phyloP scores from a whole-genome alignment of 2,888 invertebrate species.

The Lypha dubia region DNA sequence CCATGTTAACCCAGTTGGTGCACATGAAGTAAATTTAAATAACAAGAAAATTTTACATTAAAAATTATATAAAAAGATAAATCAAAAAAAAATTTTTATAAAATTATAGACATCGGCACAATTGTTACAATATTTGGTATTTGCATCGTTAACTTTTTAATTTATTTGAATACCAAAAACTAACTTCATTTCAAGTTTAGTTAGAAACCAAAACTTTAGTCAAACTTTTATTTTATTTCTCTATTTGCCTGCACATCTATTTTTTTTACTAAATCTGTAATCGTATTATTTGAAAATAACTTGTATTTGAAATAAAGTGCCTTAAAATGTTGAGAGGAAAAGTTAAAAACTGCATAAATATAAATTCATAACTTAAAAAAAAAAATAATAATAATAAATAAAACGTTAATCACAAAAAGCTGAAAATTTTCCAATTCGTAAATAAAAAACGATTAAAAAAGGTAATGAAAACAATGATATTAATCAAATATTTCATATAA shows the following conservation, averaged over 20 bases:
- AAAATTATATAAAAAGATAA: no score
- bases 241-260: not conserved
- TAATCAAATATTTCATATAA: not conserved
- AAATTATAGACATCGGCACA: no score
- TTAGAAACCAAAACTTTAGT: conserved; percentile 3
- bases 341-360: not conserved
- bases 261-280: not conserved
- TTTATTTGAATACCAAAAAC: no score
- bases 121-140: no score
- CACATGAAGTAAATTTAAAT: no score
- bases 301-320: conserved; percentile 43
- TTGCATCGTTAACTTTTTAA: no score
- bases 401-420: conserved; percentile 74
- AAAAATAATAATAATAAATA: conserved; percentile 23
- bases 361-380: not conserved
- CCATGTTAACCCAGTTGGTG: no score
- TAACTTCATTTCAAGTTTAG: not conserved
- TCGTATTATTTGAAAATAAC: not conserved
- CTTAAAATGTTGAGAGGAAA: conserved; percentile 37
- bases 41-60: no score
- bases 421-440: conserved; percentile 67
- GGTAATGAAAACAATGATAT: conserved; percentile 19
- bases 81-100: no score
- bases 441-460: conserved; percentile 32
- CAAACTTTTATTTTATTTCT: not conserved